Base-by-base conservation (phyloP, 2,113 vertebrate species). In the Varanus komodoensis region DNA sequence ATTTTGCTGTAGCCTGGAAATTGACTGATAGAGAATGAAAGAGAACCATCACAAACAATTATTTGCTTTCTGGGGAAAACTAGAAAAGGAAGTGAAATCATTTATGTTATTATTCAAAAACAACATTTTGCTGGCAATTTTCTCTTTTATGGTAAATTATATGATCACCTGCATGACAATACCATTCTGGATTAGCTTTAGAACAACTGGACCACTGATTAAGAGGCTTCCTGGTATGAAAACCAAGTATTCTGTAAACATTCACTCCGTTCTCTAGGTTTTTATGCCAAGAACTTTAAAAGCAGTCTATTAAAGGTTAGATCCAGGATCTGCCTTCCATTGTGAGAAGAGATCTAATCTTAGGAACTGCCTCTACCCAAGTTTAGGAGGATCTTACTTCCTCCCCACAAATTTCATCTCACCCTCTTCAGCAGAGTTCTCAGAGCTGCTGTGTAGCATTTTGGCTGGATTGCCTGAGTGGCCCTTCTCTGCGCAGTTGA, bases 11-110 rank as follows among this genome's bases (percentile, higher is more conserved):
- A 87, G 90, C 87, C 81, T 85, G 32, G 50, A 82, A 82, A 87
- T 14, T 92, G 87, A 29, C 21, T 88, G 44, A 73, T 67, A 75
- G 80, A 92, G 61, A 89, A 91, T 84, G 57, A 87, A 7, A 90
- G 87, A 48, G 83, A 93, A 57, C 79, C 89, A 50, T 67, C 80
- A 89, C 2, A 38, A 12, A n/a, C 1, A 7, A 34, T 54, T 57
- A 81, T 73, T 90, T 81, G 3, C 77, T 73, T 93, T 74, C 87
- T 82, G 85, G 92, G 91, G 87, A 9, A 52, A 90, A 89, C n/a
- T 19, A 57, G 79, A 89, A 61, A 92, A 78, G 29, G 21, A 86
- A 75, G 3, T 82, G 91, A 48, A 83, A 73, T 14, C 79, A n/a
- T 82, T 48, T 21, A 77, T 67, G 19, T 83, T 74, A 44, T 44